These are phyloP conservation scores for Trinectes maculatus DNA, from an alignment of 2,113 vertebrate species.

Conservation along the genomic window DNA sequence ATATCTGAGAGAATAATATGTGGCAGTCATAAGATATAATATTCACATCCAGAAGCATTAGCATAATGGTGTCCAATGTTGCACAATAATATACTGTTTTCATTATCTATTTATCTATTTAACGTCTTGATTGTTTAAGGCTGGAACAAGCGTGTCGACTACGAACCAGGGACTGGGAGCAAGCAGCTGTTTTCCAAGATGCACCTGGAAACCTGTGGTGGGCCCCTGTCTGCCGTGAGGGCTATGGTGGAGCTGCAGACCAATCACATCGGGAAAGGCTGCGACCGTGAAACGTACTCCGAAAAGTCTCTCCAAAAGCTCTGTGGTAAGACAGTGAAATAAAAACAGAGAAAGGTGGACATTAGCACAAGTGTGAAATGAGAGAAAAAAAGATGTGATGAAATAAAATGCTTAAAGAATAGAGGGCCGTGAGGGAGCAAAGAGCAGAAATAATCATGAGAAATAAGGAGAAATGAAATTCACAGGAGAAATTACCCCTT, in stretches of 20 bases:
- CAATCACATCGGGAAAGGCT: slow-evolving; percentile 93
- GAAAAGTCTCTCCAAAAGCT: slow-evolving; percentile 95
- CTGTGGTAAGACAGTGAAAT: slow-evolving; percentile 84
- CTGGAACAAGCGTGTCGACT: slow-evolving; percentile 93
- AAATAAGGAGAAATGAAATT: slow-evolving; percentile 36
- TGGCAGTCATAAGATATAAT: background rate
- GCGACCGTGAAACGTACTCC: slow-evolving; percentile 93
- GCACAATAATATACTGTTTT: background rate
- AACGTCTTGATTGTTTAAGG: slow-evolving; percentile 74
- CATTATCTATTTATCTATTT: background rate
- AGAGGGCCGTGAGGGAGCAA: slow-evolving; percentile 17
- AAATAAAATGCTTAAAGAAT: slow-evolving; percentile 21
- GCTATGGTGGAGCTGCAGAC: slow-evolving; percentile 90
- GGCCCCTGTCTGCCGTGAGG: slow-evolving; percentile 89
- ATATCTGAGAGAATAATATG: background rate
- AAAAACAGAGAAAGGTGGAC: background rate
- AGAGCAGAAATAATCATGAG: slow-evolving; percentile 33
- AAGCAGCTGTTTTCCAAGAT: slow-evolving; percentile 91
- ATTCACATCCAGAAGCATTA: background rate
- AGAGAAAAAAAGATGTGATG: background rate
- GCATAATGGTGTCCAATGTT: too few relatives aligned
- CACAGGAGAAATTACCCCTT: slow-evolving; percentile 40
- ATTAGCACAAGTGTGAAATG: background rate
- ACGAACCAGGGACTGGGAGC: slow-evolving; percentile 93
- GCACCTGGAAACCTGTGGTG: slow-evolving; percentile 92